Percentiles rank a stretch among this genome's conserved stretches.
Conservation (phyloP, 2,113 vertebrate genomes). For the Grantiella picta region DNA sequence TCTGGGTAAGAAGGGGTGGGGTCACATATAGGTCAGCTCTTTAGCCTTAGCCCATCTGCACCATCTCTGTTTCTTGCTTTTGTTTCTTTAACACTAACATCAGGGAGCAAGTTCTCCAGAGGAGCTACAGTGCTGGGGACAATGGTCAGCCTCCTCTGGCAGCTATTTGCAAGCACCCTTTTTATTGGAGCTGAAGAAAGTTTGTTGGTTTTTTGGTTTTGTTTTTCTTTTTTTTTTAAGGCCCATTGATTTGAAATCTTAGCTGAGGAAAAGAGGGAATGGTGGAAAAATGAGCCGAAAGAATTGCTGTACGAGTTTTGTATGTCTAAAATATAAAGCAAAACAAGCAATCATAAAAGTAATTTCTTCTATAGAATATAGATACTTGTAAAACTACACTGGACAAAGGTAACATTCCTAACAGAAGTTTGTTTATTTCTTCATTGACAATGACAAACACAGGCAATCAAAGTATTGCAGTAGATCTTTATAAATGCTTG, state of each 20-base stretch:
- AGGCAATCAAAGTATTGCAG: constrained; percentile 11
- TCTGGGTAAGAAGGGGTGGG: constrained; percentile 81
- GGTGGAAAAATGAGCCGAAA: neutral
- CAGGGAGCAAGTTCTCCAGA: neutral
- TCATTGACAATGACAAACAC: constrained; percentile 46
- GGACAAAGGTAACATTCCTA: neutral
- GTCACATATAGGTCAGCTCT: constrained; percentile 26
- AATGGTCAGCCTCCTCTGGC: neutral
- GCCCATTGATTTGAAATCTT: neutral
- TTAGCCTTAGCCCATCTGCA: constrained; percentile 10
- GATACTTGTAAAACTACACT: neutral
- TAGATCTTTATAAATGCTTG: constrained; percentile 23
- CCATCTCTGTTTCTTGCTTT: constrained; percentile 37
- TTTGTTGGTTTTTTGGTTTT: neutral
- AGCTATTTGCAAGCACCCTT: neutral
- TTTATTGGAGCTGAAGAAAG: neutral
- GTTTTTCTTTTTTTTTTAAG: neutral
- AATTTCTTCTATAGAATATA: neutral
- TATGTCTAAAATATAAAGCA: neutral
- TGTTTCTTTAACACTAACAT: constrained; percentile 39
- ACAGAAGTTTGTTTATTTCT: constrained; percentile 36
- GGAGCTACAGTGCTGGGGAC: neutral
- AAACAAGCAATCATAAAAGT: neutral
- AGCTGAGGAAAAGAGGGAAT: neutral
- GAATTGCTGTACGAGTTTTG: neutral